A percentile compares a stretch with the other conserved stretches of the same genome.
Conservation (phyloP, 64 coral and sea anemone genomes). For the Pachyseris speciosa region DNA sequence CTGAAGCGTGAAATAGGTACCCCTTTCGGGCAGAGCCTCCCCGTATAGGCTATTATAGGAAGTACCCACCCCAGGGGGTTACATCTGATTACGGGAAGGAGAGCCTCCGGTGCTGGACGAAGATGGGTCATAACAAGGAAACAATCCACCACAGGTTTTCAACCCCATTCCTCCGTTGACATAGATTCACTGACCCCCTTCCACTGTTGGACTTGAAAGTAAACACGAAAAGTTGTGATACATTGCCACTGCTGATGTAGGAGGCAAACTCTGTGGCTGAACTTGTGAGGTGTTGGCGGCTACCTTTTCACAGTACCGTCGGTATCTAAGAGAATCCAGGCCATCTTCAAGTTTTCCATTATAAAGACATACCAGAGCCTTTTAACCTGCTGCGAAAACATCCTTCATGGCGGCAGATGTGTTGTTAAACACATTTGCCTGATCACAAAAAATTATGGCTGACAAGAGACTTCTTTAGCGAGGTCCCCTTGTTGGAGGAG, state of each 20-base stretch:
- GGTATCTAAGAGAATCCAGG: constrained; percentile 39
- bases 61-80: too few relatives aligned
- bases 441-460: background rate
- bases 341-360: constrained; percentile 32
- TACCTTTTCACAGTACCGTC: constrained; percentile 43
- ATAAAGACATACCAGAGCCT: constrained; percentile 63
- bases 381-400: constrained; percentile 44
- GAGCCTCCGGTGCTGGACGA: constrained; percentile 3
- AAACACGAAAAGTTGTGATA: too few relatives aligned
- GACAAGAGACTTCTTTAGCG: constrained; percentile 44
- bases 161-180: constrained; percentile 21
- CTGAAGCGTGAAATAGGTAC: too few relatives aligned
- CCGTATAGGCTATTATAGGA: too few relatives aligned
- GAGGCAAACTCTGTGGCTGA: too few relatives aligned
- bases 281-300: too few relatives aligned
- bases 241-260: too few relatives aligned
- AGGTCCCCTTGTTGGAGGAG: constrained; percentile 34
- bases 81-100: background rate
- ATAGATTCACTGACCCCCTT: background rate
- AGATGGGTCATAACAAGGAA: constrained; percentile 1
- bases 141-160: background rate
- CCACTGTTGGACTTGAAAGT: too few relatives aligned
- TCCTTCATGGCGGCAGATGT: background rate
- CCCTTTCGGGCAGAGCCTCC: too few relatives aligned
- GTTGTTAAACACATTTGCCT: constrained; percentile 33